Percentiles rank a stretch among this genome's conserved stretches.
These are phyloP conservation scores for Tromatobia lineatoria DNA, from an alignment of 2,888 invertebrate genomes.

Conservation along the genomic window DNA sequence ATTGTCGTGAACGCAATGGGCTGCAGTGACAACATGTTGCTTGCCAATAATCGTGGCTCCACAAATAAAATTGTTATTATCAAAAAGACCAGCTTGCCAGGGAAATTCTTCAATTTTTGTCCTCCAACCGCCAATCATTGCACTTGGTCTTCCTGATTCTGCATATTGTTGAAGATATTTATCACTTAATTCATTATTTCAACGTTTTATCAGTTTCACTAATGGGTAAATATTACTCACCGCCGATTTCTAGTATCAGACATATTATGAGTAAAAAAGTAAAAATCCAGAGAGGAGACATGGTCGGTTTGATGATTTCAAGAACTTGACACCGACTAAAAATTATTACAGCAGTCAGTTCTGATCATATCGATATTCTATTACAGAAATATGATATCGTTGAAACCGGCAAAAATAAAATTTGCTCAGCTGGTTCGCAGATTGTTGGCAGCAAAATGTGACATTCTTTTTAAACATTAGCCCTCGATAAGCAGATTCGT, in stretches of 20 bases:
- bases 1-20: neutral
- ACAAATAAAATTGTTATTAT: neutral
- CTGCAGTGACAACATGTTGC: neutral
- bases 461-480: too few species aligned
- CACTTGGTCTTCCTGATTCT: neutral
- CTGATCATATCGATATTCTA: neutral
- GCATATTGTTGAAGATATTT: neutral
- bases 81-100: neutral
- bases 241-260: neutral
- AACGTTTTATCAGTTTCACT: neutral
- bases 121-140: neutral
- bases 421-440: neutral
- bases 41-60: neutral
- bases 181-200: neutral
- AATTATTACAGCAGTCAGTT: neutral
- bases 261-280: neutral
- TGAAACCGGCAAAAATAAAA: neutral
- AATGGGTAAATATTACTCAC: neutral
- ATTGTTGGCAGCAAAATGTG: neutral
- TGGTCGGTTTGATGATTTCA: neutral
- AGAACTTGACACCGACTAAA: neutral
- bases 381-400: neutral
- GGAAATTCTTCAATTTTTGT: neutral
- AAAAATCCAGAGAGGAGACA: neutral
- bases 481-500: too few species aligned